Evolutionary conservation across 2,888 invertebrate genomes (phyloP), one percentile per base, ranked within the genome.

Genomic region (Drosophila flavopinicola): DNA sequence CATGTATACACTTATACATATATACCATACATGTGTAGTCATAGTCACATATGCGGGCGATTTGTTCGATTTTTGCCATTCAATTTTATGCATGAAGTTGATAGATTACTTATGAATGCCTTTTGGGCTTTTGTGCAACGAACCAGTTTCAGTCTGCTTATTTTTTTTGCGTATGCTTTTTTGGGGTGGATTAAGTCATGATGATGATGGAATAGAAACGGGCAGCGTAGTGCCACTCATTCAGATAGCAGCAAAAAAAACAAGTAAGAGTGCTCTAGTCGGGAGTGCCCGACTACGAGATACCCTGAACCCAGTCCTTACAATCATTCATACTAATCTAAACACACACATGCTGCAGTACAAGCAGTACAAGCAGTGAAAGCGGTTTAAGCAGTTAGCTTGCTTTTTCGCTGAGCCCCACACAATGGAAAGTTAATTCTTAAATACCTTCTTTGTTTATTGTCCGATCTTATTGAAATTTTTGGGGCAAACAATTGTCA

Each of bases 31-130:
- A 44, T 49, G 45, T n/a, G 32, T 24, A 37, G 24, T 42, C 41
- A 42, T 38, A 57, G 61, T 49, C 66, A 49, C 66, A 76, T 65
- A 84, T 86, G 80, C 85, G 87, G 80, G 87, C 57, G 78, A 80
- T 80, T 80, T 65, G 80, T 86, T 79, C 68, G 71, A 67, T 59
- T 76, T 75, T 84, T 74, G 75, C 39, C 47, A 61, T 78, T 73
- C 70, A 70, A 79, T 78, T 83, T 76, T 73, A 79, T 79, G 65
- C 75, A 83, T 78, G 76, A 78, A 77, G 75, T 84, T 82, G 82
- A 83, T 87, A 75, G 85, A 83, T 83, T 82, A 86, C 87, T 73
- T 66, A 60, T 63, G 57, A 75, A 67, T 75, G 72, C 60, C 72
- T 65, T 52, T 48, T 53, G 44, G 66, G 47, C 71, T 60, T 52